phyloP scores from a whole-genome alignment of 2,113 vertebrate species.

The Gymnorhina tibicen region DNA sequence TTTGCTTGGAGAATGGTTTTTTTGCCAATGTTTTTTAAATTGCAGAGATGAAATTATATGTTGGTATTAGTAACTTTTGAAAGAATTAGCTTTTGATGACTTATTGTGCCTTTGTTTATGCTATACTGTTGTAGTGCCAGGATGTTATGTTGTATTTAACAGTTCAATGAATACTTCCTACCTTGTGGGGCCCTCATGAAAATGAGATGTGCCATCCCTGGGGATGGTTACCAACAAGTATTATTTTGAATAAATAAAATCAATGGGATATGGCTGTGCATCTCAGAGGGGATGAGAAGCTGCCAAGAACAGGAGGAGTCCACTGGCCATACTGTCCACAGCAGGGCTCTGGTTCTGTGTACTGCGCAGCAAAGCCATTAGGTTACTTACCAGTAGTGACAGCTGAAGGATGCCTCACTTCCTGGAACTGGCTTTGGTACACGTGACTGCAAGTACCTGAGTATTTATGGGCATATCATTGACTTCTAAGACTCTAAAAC shows the following conservation, averaged over 20 bases:
- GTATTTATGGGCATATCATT: background rate
- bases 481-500: background rate
- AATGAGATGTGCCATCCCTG: constrained; percentile 26
- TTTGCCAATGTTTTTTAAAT: constrained; percentile 57
- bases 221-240: constrained; percentile 15
- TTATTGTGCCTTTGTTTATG: constrained; percentile 49
- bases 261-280: background rate
- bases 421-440: background rate
- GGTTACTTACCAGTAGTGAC: background rate
- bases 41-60: constrained; percentile 53
- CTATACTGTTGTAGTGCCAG: background rate
- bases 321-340: background rate
- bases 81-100: constrained; percentile 39
- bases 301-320: background rate
- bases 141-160: constrained; percentile 19
- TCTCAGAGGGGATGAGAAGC: background rate
- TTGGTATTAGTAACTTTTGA: constrained; percentile 54
- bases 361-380: background rate
- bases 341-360: background rate
- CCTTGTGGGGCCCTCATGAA: background rate
- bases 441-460: background rate
- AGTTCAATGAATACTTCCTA: constrained; percentile 9
- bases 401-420: background rate
- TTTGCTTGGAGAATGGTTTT: constrained; percentile 41
- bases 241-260: constrained; percentile 23